phyloP scores from a whole-genome alignment of 2,113 vertebrate genomes.

The Deroptyus accipitrinus region DNA sequence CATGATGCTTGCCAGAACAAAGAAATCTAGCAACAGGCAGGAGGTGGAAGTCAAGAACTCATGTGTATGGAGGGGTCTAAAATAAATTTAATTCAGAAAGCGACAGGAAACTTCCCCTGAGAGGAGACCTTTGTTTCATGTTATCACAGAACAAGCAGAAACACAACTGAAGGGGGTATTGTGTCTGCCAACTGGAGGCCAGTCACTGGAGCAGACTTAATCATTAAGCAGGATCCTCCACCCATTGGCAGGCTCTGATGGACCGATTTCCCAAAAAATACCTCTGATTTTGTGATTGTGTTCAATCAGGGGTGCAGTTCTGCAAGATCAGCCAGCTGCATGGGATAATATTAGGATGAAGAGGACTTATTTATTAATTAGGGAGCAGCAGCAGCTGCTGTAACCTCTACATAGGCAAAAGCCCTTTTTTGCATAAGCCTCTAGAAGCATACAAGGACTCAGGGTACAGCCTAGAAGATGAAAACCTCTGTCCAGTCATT shows the following conservation, averaged over 20 bases:
- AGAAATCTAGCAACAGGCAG: conserved; percentile 63
- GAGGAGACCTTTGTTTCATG: conserved; percentile 45
- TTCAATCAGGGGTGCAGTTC: neutral
- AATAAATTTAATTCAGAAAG: conserved; percentile 48
- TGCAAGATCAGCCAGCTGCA: neutral
- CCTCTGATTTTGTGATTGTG: neutral
- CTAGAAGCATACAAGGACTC: neutral
- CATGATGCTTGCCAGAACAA: conserved; percentile 23
- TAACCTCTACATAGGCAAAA: neutral
- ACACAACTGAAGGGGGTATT: conserved; percentile 51
- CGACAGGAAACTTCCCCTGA: neutral
- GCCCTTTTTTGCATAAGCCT: neutral
- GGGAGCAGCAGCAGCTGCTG: neutral
- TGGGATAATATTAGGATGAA: neutral
- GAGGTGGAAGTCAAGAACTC: conserved; percentile 45
- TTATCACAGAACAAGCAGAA: conserved; percentile 63
- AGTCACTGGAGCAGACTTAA: conserved; percentile 35
- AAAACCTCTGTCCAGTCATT: neutral
- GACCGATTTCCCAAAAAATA: neutral
- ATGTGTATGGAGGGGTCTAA: neutral
- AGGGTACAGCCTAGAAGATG: neutral
- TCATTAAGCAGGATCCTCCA: conserved; percentile 25
- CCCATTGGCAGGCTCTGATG: neutral
- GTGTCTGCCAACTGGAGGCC: conserved; percentile 33
- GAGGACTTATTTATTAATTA: neutral